Evolutionary conservation across 2,888 invertebrate species (phyloP), one percentile per base, ranked within the genome.

Genomic region (Antheraea yamamai): DNA sequence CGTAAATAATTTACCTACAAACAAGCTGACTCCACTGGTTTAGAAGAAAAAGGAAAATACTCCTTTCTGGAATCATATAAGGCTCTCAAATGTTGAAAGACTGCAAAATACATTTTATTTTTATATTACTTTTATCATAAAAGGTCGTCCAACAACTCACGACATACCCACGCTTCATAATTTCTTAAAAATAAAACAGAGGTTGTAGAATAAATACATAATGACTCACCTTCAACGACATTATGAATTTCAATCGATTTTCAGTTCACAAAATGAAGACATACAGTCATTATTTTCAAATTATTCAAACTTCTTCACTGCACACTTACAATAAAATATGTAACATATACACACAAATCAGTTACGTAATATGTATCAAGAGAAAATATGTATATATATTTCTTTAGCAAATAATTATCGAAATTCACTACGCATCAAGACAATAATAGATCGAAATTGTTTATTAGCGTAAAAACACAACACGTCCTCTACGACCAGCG

Each of bases 211-310:
- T 39, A 14, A 51, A 64, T n/a, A 76, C 61, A 20, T 61, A 61
- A 61, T n/a, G 51, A 85, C 91, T 88, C 80, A 92, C 92, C 92
- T 92, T 92, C 77, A 92, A 78, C 75, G 92, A 92, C 92, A 92
- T 92, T 82, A 79, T 89, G 79, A 79, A 80, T 85, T 76, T 79
- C 78, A 85, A 85, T 89, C 83, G 85, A 88, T 90, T 86, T 87
- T 84, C 81, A 83, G 80, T 79, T 83, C 81, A 83, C 83, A 83
- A 86, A 83, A 84, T 85, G 83, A 81, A 85, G 77, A 82, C 80
- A 84, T 88, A 85, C 84, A 87, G 84, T 85, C 91, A 91, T 91
- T 82, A 87, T 89, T 87, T 78, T 78, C 78, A 80, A 82, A 83
- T 82, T 83, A 86, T 80, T 81, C 78, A 80, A 82, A 83, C 84